Evolutionary conservation across 1,140 invertebrate species (phyloP).

Genomic region (Linepithema humile): DNA sequence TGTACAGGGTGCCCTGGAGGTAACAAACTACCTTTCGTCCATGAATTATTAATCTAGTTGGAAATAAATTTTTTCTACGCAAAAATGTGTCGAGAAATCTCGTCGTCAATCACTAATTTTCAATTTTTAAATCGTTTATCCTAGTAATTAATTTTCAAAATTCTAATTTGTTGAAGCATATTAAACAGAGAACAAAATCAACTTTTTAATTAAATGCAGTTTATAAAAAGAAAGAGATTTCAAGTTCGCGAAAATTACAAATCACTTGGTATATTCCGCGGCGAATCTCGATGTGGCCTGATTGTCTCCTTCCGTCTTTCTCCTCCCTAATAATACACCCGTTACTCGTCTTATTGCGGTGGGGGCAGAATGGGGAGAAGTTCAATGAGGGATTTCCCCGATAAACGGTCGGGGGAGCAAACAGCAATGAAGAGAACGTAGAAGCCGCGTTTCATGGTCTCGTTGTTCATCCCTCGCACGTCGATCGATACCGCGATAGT

Average conservation of each 20-base stretch:
- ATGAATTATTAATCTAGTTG: neutral
- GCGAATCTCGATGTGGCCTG: neutral
- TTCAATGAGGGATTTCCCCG: conserved; percentile 26
- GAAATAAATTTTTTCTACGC: neutral
- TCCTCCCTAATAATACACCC: conserved; percentile 21
- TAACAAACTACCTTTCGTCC: neutral
- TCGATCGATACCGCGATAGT: conserved; percentile 29
- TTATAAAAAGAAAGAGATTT: neutral
- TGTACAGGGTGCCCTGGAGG: neutral
- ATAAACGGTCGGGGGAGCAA: conserved; percentile 29
- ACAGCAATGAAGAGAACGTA: conserved; percentile 15
- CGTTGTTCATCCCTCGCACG: neutral
- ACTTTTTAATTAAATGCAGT: neutral
- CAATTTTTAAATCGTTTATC: neutral
- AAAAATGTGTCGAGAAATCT: too few relatives aligned
- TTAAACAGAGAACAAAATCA: neutral
- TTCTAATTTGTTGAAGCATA: neutral
- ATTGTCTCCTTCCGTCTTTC: conserved; percentile 23
- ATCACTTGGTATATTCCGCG: neutral
- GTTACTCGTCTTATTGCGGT: conserved; percentile 22
- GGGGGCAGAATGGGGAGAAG: neutral
- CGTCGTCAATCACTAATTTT: neutral
- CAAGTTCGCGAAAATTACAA: neutral
- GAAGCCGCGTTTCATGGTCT: conserved; percentile 17
- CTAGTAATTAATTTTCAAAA: neutral